Percentiles rank a stretch among this genome's conserved stretches.
Evolutionary conservation across 1,140 invertebrate genomes (phyloP).

Genomic region (Calycopis cecrops): DNA sequence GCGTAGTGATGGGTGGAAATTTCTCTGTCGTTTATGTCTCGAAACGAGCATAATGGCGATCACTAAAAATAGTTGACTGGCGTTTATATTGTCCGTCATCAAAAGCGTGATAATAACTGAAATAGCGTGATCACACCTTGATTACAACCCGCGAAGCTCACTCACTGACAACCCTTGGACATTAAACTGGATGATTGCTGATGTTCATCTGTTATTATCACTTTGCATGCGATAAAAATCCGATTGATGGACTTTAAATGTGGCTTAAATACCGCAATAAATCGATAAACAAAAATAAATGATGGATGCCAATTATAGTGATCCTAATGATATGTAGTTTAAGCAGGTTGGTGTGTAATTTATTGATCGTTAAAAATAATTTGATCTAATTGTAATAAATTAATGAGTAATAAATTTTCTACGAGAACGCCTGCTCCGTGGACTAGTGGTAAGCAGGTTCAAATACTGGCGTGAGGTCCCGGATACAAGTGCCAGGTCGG

Average conservation of each 20-base stretch:
- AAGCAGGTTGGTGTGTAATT: neutral
- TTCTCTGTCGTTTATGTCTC: neutral
- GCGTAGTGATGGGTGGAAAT: neutral
- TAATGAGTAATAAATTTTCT: too few relatives aligned
- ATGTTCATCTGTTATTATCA: neutral
- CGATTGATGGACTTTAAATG: neutral
- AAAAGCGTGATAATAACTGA: neutral
- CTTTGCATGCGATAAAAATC: neutral
- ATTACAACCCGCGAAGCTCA: neutral
- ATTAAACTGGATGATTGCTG: too few relatives aligned
- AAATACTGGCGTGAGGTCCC: too few relatives aligned
- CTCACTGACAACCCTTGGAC: neutral
- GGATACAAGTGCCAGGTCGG: too few relatives aligned
- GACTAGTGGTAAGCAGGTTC: too few relatives aligned
- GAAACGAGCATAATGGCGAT: neutral
- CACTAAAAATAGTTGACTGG: conserved; percentile 1
- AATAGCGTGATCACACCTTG: neutral
- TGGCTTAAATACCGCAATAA: neutral
- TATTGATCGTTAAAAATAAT: conserved; percentile 2
- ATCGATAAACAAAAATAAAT: neutral
- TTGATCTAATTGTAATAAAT: too few relatives aligned
- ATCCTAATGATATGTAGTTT: neutral
- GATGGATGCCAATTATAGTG: neutral
- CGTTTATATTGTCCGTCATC: neutral
- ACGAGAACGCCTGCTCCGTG: too few relatives aligned